These are phyloP conservation scores for Drosophila pachea DNA, from an alignment of 1,140 invertebrate species.

Conservation along the genomic window DNA sequence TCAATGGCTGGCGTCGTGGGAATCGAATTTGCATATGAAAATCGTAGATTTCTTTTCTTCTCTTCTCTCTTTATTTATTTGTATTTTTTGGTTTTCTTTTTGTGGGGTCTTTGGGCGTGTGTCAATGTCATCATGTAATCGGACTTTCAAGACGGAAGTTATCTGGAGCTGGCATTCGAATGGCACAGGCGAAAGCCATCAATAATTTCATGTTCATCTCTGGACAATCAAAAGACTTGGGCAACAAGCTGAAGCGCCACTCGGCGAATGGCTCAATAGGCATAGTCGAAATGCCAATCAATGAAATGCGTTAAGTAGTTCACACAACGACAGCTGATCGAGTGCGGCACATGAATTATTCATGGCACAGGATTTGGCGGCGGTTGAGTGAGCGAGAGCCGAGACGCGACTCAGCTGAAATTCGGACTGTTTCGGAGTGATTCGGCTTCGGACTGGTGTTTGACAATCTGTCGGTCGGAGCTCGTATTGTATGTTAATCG, in stretches of 20 bases:
- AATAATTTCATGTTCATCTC: slow-evolving; percentile 25
- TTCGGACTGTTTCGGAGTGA: slow-evolving; percentile 11
- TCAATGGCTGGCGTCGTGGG: slow-evolving; percentile 59
- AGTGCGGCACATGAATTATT: slow-evolving; percentile 34
- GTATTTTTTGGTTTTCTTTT: slow-evolving; percentile 2
- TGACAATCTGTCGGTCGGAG: slow-evolving; percentile 48
- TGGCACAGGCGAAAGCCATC: slow-evolving; percentile 8
- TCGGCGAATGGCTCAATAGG: slow-evolving; percentile 19
- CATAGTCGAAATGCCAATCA: slow-evolving; percentile 27
- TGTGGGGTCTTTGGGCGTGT: neutral
- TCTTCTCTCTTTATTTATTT: slow-evolving; percentile 28
- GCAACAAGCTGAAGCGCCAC: slow-evolving; percentile 45
- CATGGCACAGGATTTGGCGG: slow-evolving; percentile 19
- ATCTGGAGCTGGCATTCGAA: slow-evolving; percentile 19
- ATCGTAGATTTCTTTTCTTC: slow-evolving; percentile 44
- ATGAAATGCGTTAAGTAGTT: slow-evolving; percentile 41
- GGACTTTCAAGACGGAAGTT: slow-evolving; percentile 49
- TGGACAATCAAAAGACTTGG: slow-evolving; percentile 56
- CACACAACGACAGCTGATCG: slow-evolving; percentile 24
- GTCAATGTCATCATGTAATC: slow-evolving; percentile 67
- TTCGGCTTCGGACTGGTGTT: slow-evolving; percentile 32
- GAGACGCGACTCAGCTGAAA: neutral
- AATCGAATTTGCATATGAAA: slow-evolving; percentile 68
- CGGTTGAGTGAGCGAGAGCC: neutral
- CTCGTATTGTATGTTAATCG: slow-evolving; percentile 70